Evolutionary conservation across 2,888 invertebrate genomes (phyloP).

Genomic region (Orthosia cruda): DNA sequence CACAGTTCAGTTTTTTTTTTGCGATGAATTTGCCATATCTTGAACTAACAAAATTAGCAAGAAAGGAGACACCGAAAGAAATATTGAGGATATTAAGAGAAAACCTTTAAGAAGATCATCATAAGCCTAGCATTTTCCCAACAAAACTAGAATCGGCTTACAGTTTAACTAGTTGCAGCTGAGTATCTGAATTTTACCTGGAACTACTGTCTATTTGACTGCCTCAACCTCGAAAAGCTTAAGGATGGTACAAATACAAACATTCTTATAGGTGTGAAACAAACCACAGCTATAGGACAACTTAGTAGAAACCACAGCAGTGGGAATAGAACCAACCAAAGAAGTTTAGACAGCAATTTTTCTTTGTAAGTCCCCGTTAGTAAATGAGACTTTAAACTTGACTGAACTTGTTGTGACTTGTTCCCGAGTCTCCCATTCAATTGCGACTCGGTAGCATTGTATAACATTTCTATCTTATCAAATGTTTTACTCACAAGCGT

Average conservation of each 20-base stretch:
- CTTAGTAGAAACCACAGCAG: background rate
- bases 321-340: background rate
- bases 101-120: no score
- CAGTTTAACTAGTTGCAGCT: no score
- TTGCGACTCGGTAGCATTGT: conserved; percentile 52
- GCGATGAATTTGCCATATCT: no score
- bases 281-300: background rate
- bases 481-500: conserved; percentile 47
- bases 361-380: conserved; percentile 6
- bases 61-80: no score
- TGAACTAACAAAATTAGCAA: no score
- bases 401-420: conserved; percentile 40
- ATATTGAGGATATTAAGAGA: no score
- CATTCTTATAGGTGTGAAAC: background rate
- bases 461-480: conserved; percentile 57
- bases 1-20: no score
- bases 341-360: background rate
- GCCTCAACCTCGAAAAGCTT: background rate
- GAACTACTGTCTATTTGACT: background rate
- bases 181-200: no score
- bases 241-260: background rate
- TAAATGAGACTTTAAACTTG: conserved; percentile 43
- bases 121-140: no score
- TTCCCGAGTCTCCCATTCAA: conserved; percentile 46
- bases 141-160: no score